phyloP scores from a whole-genome alignment of 2,113 vertebrate genomes.

The Hiodon alosoides region DNA sequence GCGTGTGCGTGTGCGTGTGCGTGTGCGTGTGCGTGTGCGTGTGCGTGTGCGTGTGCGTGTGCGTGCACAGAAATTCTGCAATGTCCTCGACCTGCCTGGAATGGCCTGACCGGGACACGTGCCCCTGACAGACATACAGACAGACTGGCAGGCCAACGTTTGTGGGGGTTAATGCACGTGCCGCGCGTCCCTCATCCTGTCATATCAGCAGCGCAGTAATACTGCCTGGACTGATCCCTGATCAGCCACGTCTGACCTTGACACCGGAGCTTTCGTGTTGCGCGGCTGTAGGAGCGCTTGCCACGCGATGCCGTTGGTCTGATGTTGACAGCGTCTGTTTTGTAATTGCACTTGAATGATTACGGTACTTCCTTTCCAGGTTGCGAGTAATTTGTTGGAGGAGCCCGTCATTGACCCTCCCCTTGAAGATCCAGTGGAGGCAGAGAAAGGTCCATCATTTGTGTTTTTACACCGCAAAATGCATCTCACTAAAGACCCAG shows the following conservation, averaged over 20 bases:
- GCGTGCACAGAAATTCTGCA: background rate
- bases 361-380: conserved; percentile 37
- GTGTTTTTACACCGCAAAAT: background rate
- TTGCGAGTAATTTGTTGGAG: conserved; percentile 29
- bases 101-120: background rate
- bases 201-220: too few relatives aligned
- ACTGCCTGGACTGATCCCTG: too few relatives aligned
- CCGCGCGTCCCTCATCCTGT: too few relatives aligned
- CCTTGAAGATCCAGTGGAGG: conserved; percentile 37
- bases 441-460: conserved; percentile 44
- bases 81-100: too few relatives aligned
- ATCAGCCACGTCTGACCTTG: too few relatives aligned
- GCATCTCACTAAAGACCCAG: background rate
- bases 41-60: background rate
- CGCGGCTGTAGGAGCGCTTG: too few relatives aligned
- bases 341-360: background rate
- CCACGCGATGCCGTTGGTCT: too few relatives aligned
- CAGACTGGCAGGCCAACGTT: too few relatives aligned
- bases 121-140: too few relatives aligned
- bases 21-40: background rate
- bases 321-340: background rate
- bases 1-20: too few relatives aligned
- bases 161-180: too few relatives aligned
- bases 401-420: conserved; percentile 28
- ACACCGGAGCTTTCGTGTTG: too few relatives aligned